phyloP scores from a whole-genome alignment of 2,113 vertebrate genomes.

The Grammomys surdaster region DNA sequence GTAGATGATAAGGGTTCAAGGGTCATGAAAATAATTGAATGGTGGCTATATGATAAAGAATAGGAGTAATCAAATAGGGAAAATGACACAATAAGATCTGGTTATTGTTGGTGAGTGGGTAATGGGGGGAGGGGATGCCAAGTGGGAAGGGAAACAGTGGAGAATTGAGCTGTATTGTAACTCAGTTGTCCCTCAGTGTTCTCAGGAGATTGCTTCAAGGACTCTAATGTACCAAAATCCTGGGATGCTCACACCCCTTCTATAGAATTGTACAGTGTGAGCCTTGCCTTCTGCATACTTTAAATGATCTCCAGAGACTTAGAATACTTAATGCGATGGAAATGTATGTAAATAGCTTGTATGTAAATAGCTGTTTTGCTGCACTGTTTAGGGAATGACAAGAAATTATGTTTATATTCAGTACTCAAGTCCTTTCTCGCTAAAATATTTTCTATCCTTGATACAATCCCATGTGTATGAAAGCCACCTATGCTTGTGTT shows the following conservation, averaged over 20 bases:
- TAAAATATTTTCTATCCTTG: not conserved
- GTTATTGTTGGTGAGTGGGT: not conserved
- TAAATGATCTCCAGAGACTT: not conserved
- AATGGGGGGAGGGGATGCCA: not conserved
- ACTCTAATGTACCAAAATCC: not conserved
- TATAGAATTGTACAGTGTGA: not conserved
- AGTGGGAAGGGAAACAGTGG: not conserved
- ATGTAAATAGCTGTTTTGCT: not conserved
- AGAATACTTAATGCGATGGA: not conserved
- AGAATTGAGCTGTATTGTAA: not conserved
- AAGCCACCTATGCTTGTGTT: not conserved
- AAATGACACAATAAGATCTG: not conserved
- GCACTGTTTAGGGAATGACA: not conserved
- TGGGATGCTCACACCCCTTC: not conserved
- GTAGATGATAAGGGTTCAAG: not conserved
- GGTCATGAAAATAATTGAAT: not conserved
- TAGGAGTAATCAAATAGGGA: not conserved
- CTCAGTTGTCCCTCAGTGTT: not conserved
- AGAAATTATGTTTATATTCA: not conserved
- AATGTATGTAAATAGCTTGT: not conserved
- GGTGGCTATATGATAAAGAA: not conserved
- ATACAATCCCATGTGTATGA: not conserved
- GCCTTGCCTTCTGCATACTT: not conserved
- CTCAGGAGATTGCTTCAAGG: not conserved
- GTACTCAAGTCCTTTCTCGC: not conserved